Evolutionary conservation across 2,113 vertebrate genomes (phyloP).

Genomic region (Podarcis cretensis): DNA sequence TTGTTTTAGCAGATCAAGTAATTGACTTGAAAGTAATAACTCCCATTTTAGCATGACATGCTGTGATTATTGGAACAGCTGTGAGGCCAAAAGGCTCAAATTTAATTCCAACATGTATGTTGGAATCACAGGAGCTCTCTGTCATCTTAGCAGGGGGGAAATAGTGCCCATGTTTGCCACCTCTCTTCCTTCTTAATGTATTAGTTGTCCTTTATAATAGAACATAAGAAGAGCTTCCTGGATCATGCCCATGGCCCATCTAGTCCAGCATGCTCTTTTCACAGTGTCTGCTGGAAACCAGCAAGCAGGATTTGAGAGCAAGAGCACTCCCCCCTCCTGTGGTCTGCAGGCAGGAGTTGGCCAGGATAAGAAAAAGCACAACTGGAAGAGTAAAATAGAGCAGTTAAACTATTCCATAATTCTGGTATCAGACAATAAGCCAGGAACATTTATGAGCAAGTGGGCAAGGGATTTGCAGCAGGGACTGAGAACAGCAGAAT

Average conservation of each 20-base stretch:
- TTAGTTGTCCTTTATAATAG: constrained; percentile 17
- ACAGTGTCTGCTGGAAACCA: too few relatives aligned
- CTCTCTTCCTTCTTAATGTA: not conserved
- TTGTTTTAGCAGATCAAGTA: constrained; percentile 16
- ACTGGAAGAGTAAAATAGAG: not conserved
- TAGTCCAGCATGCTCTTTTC: too few relatives aligned
- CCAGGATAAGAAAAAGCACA: not conserved
- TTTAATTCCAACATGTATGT: constrained; percentile 1
- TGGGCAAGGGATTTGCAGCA: too few relatives aligned
- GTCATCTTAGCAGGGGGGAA: not conserved
- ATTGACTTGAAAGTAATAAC: not conserved
- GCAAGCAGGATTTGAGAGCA: too few relatives aligned
- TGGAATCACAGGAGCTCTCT: not conserved
- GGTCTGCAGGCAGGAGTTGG: not conserved
- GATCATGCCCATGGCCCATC: not conserved
- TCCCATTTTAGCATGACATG: not conserved
- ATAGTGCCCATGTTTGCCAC: not conserved
- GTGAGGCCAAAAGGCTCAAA: constrained; percentile 15
- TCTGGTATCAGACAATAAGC: too few relatives aligned
- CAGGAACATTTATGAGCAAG: too few relatives aligned
- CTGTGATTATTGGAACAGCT: not conserved
- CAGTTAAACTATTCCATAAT: too few relatives aligned
- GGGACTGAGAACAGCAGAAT: too few relatives aligned
- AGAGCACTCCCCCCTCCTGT: too few relatives aligned
- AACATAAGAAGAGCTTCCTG: not conserved